Conservation (phyloP, 2,797 vertebrate species). For the Tokudaia tokunoshimensis region DNA sequence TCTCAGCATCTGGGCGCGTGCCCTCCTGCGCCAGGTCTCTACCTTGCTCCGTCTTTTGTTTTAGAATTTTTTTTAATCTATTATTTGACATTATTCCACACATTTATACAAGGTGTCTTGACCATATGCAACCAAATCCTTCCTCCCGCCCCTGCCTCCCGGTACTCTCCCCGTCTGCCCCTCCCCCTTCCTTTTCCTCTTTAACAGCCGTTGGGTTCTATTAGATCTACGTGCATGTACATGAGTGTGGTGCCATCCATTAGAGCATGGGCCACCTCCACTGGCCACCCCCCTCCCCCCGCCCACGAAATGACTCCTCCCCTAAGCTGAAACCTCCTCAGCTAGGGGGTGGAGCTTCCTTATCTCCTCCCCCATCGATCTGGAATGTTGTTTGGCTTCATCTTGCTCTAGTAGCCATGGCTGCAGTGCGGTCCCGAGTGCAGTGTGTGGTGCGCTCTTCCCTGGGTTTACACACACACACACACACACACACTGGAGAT, state of each 20-base stretch:
- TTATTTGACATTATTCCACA: not conserved
- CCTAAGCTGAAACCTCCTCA: not conserved
- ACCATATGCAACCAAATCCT: too few relatives aligned
- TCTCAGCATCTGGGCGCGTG: not conserved
- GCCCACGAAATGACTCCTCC: not conserved
- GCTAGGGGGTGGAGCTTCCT: too few relatives aligned
- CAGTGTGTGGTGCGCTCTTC: not conserved
- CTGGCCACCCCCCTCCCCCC: not conserved
- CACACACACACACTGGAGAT: too few relatives aligned
- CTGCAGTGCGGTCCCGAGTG: not conserved
- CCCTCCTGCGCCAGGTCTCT: not conserved
- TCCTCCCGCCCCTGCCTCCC: not conserved
- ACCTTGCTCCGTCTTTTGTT: not conserved
- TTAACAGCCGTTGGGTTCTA: not conserved
- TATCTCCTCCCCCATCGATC: too few relatives aligned
- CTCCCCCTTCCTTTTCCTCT: not conserved
- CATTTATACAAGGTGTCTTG: not conserved
- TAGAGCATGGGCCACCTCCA: not conserved
- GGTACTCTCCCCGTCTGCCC: too few relatives aligned
- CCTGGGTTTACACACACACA: not conserved
- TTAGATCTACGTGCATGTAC: not conserved
- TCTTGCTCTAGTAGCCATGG: not conserved
- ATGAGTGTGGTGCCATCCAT: not conserved
- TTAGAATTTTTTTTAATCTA: not conserved
- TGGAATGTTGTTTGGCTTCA: not conserved